A percentile compares a stretch with the other conserved stretches of the same genome.
phyloP scores from a whole-genome alignment of 2,888 invertebrate species.

The Boloria euphrosyne region DNA sequence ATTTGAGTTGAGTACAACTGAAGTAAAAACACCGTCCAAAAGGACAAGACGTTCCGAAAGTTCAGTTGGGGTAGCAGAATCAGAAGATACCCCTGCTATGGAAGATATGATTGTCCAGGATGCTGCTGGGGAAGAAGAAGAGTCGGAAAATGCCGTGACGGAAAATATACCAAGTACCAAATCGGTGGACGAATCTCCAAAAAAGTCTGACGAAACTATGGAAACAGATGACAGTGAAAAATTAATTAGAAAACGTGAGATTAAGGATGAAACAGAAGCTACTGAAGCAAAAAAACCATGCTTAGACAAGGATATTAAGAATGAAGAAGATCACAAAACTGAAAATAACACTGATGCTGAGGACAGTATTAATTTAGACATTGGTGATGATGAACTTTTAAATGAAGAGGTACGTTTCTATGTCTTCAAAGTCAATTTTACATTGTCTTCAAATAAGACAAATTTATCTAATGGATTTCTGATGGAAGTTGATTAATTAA shows the following conservation, averaged over 20 bases:
- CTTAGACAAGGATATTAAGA: conserved; percentile 59
- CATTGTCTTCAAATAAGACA: conserved; percentile 54
- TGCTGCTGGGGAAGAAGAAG: conserved; percentile 73
- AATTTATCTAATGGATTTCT: conserved; percentile 61
- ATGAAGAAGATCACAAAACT: conserved; percentile 67
- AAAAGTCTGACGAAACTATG: conserved; percentile 55
- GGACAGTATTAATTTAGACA: conserved; percentile 90
- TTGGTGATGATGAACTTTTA: conserved; percentile 91
- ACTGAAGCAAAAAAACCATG: conserved; percentile 67
- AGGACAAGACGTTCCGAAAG: conserved; percentile 71
- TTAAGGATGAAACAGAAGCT: conserved; percentile 64
- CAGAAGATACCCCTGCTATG: conserved; percentile 71
- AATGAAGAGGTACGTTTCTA: conserved; percentile 88
- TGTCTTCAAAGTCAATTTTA: conserved; percentile 73
- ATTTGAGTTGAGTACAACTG: conserved; percentile 78
- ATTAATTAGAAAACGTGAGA: conserved; percentile 64
- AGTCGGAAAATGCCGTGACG: conserved; percentile 48
- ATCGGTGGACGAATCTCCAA: conserved; percentile 40
- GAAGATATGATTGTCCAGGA: conserved; percentile 79
- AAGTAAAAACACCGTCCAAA: conserved; percentile 75
- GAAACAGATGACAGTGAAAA: conserved; percentile 63
- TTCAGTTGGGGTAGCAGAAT: conserved; percentile 59
- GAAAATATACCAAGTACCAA: conserved; percentile 29
- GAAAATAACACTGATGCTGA: conserved; percentile 87
- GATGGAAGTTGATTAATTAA: conserved; percentile 69